Base-by-base conservation (phyloP, 2,888 invertebrate species). In the Anarsia innoxiella region DNA sequence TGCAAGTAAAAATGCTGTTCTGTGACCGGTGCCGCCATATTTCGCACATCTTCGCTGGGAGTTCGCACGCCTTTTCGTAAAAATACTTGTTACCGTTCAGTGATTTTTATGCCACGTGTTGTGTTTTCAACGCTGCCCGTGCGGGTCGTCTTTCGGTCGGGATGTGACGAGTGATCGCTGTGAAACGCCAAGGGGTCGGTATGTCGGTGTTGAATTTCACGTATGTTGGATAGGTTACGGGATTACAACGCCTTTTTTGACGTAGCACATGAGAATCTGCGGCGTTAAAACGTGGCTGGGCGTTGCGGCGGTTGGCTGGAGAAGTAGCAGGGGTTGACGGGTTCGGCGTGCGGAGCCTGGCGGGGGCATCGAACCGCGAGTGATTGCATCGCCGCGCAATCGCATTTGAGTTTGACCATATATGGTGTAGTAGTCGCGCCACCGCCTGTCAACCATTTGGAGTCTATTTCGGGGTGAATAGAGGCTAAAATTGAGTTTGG, bases 1-100 rank as follows among this genome's bases (percentile, higher is more conserved):
- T 73, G 51, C 66, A 76, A 55, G 51, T 52, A 48, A 68, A 64
- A 53, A 52, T 39, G 52, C 57, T 59, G 55, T 64, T 61, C 52
- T 67, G 63, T 62, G 62, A 74, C 84, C 84, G 85, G 85, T 77
- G 83, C 83, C 80, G 82, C 82, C 85, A 85, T 85, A 83, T 82
- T 84, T 80, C 66, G 82, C 82, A 77, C 76, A 71, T 72, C 71
- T 70, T 67, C 68, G 60, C 60, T 60, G 52, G 44, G 66, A 78
- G 77, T 79, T 82, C 66, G 83, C 83, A 84, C 76, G 77, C 79
- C 73, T 82, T 78, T 82, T 79, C 64, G 49, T 68, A 60, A 70
- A 78, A 74, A 67, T 67, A 69, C 56, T 71, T 74, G 78, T 77
- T 76, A 80, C 70, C 70, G 79, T 79, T 73, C 82, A 82, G 76